These are phyloP conservation scores for Semaprochilodus insignis DNA, from an alignment of 2,797 vertebrate genomes.

Conservation along the genomic window DNA sequence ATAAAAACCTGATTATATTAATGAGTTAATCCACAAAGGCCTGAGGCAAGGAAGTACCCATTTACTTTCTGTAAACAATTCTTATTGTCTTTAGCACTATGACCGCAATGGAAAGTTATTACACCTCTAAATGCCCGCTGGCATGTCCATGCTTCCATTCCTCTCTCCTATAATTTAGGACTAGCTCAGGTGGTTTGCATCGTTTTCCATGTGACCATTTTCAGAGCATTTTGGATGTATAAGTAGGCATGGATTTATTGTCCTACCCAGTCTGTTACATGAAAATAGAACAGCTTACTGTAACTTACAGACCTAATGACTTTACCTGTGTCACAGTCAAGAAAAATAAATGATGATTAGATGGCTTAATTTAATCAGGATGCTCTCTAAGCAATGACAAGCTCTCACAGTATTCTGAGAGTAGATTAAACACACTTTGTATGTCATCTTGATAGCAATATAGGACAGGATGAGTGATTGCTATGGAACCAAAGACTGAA, in stretches of 20 bases:
- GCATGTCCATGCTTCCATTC: not conserved
- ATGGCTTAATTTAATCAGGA: too few species aligned
- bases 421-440: too few species aligned
- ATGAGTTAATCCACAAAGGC: not conserved
- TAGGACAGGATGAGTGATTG: too few species aligned
- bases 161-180: not conserved
- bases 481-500: too few species aligned
- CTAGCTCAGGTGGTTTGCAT: not conserved
- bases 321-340: too few species aligned
- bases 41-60: not conserved
- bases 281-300: not conserved
- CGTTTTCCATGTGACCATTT: too few species aligned
- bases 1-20: not conserved
- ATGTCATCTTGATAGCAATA: too few species aligned
- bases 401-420: too few species aligned
- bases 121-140: not conserved
- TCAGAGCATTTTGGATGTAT: too few species aligned
- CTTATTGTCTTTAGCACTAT: not conserved
- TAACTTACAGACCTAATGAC: too few species aligned
- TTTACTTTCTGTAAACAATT: not conserved
- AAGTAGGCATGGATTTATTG: not conserved
- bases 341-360: too few species aligned
- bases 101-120: not conserved
- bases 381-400: too few species aligned
- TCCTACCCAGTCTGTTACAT: not conserved